Evolutionary conservation across 2,797 vertebrate genomes (phyloP), one percentile per base, ranked within the genome.

Genomic region (Myotis pilosus): DNA sequence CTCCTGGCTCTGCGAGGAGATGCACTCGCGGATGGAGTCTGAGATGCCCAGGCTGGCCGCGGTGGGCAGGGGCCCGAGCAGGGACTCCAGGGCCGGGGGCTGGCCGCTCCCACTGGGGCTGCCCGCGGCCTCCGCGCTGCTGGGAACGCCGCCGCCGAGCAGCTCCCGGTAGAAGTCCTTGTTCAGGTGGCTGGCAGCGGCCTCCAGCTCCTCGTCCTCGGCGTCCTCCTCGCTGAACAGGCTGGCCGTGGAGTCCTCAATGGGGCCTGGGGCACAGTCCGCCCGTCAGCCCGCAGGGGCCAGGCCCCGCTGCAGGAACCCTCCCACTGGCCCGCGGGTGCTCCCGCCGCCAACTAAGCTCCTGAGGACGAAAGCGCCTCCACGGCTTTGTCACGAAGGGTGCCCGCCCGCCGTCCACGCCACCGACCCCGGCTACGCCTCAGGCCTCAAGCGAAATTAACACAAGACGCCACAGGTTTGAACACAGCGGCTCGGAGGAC

Each of bases 11-110:
- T 98, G 98, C 0, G 98, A 96, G 8, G 98, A 97, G 53, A 98
- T 97, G 90, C 98, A 99, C 94, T 98, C 98, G 62, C 94, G 97
- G 97, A 99, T 99, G 95, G 99, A 98, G 80, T 99, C 98, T 0
- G 98, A 97, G 91, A 99, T 99, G 87, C 99, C 99, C 93, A 99
- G 98, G 25, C 99, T 99, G 96, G 99, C 99, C 0, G 99, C 99
- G 0, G 99, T 99, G 76, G 99, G 99, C 94, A 99, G 98, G 0
- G 98, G 98, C 1, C 99, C 99, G 0, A 99, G 98, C 95, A 99
- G 98, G 94, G 98, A 99, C 62, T 98, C 99, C 97, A 99, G 97
- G 5, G 99, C 98, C 0, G 99, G 99, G 5, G 98, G 98, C 93
- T 98, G 98, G 91, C 94, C 44, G n/a, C 88, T 2, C 33, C 64